Evolutionary conservation across 1,140 invertebrate species (phyloP).

Genomic region (Idris sp.): DNA sequence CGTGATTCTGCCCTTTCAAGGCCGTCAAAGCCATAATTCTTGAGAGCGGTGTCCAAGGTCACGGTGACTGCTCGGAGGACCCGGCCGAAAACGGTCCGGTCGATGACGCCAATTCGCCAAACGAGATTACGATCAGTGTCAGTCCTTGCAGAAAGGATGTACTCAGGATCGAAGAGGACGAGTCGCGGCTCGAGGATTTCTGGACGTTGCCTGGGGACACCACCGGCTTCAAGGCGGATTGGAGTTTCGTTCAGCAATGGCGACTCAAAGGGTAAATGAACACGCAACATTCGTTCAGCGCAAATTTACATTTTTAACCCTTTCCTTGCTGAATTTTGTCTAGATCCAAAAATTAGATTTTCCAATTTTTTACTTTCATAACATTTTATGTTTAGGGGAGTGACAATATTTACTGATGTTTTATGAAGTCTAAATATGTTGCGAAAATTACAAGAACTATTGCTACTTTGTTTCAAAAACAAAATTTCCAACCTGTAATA

Average conservation of each 20-base stretch:
- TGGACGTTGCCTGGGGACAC: constrained; percentile 74
- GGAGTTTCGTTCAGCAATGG: constrained; percentile 87
- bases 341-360: too few species aligned
- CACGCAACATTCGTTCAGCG: too few species aligned
- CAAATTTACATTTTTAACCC: too few species aligned
- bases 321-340: too few species aligned
- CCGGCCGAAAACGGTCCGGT: constrained; percentile 42
- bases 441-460: too few species aligned
- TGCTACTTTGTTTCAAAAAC: too few species aligned
- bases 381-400: too few species aligned
- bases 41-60: constrained; percentile 65
- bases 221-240: constrained; percentile 79
- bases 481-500: too few species aligned
- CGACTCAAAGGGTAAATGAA: constrained; percentile 80
- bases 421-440: too few species aligned
- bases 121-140: constrained; percentile 78
- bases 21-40: constrained; percentile 43
- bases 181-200: constrained; percentile 75
- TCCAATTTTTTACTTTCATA: too few species aligned
- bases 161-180: constrained; percentile 75
- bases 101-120: constrained; percentile 55
- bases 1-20: constrained; percentile 58
- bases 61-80: constrained; percentile 16
- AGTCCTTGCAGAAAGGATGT: constrained; percentile 77
- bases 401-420: too few species aligned